Percentiles rank a stretch among this genome's conserved stretches.
Evolutionary conservation across 2,888 invertebrate genomes (phyloP).

Genomic region (Lepidonotus clava): DNA sequence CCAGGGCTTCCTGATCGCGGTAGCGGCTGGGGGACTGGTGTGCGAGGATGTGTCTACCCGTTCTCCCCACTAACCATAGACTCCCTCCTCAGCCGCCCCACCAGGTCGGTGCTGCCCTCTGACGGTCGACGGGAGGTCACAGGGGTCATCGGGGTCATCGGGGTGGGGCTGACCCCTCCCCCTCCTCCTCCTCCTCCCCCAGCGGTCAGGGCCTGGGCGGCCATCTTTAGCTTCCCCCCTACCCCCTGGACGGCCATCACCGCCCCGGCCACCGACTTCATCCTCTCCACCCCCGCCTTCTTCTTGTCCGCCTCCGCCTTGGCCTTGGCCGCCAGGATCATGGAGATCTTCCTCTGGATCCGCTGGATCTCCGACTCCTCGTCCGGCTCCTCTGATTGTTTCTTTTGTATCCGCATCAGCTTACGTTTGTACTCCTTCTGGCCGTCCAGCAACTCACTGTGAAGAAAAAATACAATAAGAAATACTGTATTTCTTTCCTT

Average conservation of each 20-base stretch:
- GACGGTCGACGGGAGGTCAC: too few species aligned
- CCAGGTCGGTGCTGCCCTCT: too few species aligned
- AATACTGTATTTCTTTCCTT: background rate
- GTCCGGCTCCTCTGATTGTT: conserved; percentile 1
- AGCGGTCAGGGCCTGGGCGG: background rate
- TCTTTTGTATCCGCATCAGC: conserved; percentile 54
- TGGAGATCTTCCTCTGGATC: conserved; percentile 26
- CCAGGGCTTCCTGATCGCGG: too few species aligned
- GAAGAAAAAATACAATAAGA: too few species aligned
- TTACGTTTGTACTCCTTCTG: conserved; percentile 71
- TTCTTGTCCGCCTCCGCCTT: conserved; percentile 18
- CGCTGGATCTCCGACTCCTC: conserved; percentile 42
- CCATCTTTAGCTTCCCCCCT: background rate
- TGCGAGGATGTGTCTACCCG: too few species aligned
- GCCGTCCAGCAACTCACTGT: conserved; percentile 74
- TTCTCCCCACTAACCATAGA: too few species aligned
- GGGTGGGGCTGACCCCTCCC: too few species aligned
- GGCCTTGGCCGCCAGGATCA: conserved; percentile 35
- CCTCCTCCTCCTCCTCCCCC: too few species aligned
- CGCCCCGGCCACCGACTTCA: background rate
- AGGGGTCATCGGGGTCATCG: too few species aligned
- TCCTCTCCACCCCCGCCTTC: background rate
- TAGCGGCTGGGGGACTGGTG: too few species aligned
- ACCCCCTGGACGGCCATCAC: background rate
- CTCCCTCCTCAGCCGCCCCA: too few species aligned